These are phyloP conservation scores for Ypsolopha sequella DNA, from an alignment of 2,888 invertebrate species.

Conservation along the genomic window DNA sequence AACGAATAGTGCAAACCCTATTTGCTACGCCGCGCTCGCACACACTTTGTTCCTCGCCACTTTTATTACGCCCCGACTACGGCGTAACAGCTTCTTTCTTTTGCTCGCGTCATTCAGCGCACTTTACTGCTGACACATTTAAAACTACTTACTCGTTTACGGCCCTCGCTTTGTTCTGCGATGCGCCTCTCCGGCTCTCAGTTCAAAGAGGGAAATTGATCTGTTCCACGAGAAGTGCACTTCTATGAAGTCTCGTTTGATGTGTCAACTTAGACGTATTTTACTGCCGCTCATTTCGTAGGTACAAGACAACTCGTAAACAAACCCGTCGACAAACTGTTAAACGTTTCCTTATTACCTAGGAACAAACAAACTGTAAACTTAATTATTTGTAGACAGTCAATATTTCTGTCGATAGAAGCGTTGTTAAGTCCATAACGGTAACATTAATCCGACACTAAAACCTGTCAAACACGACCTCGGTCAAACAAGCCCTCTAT, in stretches of 20 bases:
- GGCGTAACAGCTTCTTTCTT: slow-evolving; percentile 30
- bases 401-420: slow-evolving; percentile 43
- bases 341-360: slow-evolving; percentile 3
- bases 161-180: slow-evolving; percentile 47
- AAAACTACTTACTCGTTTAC: slow-evolving; percentile 60
- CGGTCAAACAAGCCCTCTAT: slow-evolving; percentile 51
- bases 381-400: slow-evolving; percentile 7
- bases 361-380: neutral
- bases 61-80: slow-evolving; percentile 60
- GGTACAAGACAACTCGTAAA: slow-evolving; percentile 22
- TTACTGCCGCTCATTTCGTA: slow-evolving; percentile 7
- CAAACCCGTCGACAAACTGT: neutral
- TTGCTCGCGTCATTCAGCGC: slow-evolving; percentile 35
- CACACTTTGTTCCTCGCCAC: slow-evolving; percentile 58
- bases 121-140: slow-evolving; percentile 59
- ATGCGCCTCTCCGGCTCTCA: slow-evolving; percentile 20
- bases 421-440: slow-evolving; percentile 50
- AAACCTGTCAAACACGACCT: slow-evolving; percentile 64
- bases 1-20: no score
- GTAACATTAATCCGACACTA: slow-evolving; percentile 67
- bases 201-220: slow-evolving; percentile 60
- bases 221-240: slow-evolving; percentile 31
- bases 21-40: slow-evolving; percentile 8
- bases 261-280: slow-evolving; percentile 29
- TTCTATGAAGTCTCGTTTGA: slow-evolving; percentile 43